Conservation (phyloP, 2,888 invertebrate species). For the Ditula angustiorana region DNA sequence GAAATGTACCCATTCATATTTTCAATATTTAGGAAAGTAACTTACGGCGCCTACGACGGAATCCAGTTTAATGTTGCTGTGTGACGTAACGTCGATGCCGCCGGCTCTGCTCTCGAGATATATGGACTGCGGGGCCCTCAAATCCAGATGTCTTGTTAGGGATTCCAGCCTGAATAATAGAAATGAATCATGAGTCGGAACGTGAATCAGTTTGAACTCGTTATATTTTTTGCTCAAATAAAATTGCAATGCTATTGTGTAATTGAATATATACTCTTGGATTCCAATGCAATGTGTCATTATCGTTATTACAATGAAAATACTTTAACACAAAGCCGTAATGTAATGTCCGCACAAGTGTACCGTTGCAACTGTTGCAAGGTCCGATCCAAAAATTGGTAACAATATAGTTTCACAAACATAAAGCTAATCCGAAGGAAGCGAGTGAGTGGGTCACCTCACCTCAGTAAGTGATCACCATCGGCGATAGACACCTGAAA, state of each 20-base stretch:
- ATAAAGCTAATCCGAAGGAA: no score
- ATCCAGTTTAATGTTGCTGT: constrained; percentile 90
- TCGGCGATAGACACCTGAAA: no score
- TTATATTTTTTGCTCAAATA: not conserved
- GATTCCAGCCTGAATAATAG: constrained; percentile 89
- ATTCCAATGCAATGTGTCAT: no score
- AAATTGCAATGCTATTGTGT: not conserved
- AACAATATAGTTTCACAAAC: no score
- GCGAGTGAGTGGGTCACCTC: no score
- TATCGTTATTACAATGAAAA: no score
- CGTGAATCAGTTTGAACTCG: not conserved
- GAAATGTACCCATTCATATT: not conserved
- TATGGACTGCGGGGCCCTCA: constrained; percentile 90
- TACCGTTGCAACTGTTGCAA: no score
- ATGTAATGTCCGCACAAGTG: no score
- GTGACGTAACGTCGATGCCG: constrained; percentile 89
- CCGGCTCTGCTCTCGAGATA: constrained; percentile 92
- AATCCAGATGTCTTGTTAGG: constrained; percentile 90
- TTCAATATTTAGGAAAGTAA: constrained; percentile 33
- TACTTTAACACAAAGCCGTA: no score
- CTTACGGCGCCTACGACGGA: constrained; percentile 89
- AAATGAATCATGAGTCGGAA: constrained; percentile 20
- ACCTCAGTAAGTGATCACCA: no score
- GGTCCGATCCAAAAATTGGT: no score
- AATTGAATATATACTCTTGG: no score